These are phyloP conservation scores for Betta splendens DNA, from an alignment of 2,797 vertebrate species.

Conservation along the genomic window DNA sequence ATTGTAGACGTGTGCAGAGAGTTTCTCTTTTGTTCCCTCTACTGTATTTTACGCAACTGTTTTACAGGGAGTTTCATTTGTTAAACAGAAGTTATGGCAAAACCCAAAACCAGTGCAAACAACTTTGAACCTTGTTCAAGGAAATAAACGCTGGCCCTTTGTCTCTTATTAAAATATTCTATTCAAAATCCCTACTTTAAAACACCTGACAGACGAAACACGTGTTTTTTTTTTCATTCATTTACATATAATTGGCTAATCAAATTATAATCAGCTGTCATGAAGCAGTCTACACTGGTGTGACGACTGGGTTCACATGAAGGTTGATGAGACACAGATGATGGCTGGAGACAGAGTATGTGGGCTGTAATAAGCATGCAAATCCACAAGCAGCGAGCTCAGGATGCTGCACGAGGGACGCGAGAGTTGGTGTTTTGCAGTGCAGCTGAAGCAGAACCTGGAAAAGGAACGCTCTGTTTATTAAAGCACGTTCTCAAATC, in stretches of 20 bases:
- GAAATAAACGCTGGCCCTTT: slow-evolving; percentile 24
- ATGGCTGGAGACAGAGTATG: slow-evolving; percentile 24
- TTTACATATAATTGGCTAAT: slow-evolving; percentile 21
- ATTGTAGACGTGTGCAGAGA: slow-evolving; percentile 43
- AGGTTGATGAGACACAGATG: slow-evolving; percentile 14
- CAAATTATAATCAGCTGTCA: slow-evolving; percentile 20
- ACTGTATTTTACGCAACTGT: slow-evolving; percentile 47
- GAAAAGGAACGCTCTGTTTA: not conserved
- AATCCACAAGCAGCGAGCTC: slow-evolving; percentile 26
- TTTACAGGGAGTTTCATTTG: slow-evolving; percentile 43
- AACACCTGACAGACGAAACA: not conserved
- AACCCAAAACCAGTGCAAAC: not conserved
- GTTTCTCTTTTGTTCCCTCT: slow-evolving; percentile 44
- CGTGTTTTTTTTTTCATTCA: not conserved
- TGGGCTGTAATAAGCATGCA: slow-evolving; percentile 40
- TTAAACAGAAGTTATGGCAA: slow-evolving; percentile 41
- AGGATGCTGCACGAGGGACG: slow-evolving; percentile 22
- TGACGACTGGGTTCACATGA: slow-evolving; percentile 23
- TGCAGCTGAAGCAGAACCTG: slow-evolving; percentile 3
- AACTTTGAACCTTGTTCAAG: slow-evolving; percentile 20
- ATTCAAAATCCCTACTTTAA: slow-evolving; percentile 3
- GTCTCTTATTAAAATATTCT: slow-evolving; percentile 5
- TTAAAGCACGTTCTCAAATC: slow-evolving; percentile 20
- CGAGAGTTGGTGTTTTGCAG: slow-evolving; percentile 4
- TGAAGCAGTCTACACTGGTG: slow-evolving; percentile 22